Evolutionary conservation across 2,888 invertebrate genomes (phyloP).

Genomic region (Oscheius myriophilus): DNA sequence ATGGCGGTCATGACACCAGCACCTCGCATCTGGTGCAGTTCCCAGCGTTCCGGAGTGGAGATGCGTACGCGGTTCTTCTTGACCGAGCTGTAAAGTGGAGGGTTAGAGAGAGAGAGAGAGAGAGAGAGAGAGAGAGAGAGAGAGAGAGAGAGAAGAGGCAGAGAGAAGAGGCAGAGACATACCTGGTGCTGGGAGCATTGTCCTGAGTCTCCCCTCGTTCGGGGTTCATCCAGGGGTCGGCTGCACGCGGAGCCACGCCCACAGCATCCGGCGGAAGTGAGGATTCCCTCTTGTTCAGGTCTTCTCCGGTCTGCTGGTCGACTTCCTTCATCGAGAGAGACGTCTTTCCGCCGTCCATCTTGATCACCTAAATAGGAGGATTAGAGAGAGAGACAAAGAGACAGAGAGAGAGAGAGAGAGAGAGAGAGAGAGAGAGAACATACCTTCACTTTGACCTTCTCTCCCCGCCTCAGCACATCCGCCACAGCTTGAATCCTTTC

Average conservation of each 20-base stretch:
- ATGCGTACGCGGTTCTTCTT: slow-evolving; percentile 77
- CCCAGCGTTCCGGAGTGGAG: slow-evolving; percentile 95
- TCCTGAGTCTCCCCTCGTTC: slow-evolving; percentile 31
- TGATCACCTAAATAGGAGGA: slow-evolving; percentile 79
- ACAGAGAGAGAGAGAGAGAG: slow-evolving; percentile 23
- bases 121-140: neutral
- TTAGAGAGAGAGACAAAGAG: slow-evolving; percentile 30
- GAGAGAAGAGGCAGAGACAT: neutral
- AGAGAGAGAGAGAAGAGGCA: too few relatives aligned
- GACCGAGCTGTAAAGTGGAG: slow-evolving; percentile 13
- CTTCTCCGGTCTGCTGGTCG: slow-evolving; percentile 91
- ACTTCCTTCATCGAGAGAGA: slow-evolving; percentile 80
- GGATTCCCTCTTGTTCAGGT: slow-evolving; percentile 82
- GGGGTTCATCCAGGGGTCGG: slow-evolving; percentile 63
- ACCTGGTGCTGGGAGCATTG: slow-evolving; percentile 33
- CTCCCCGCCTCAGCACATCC: slow-evolving; percentile 89
- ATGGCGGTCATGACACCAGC: slow-evolving; percentile 81
- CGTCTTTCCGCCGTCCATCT: slow-evolving; percentile 91
- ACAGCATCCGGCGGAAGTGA: slow-evolving; percentile 55
- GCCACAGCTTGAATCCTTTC: slow-evolving; percentile 87
- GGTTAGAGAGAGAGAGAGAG: neutral
- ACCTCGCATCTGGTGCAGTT: slow-evolving; percentile 93
- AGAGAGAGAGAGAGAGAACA: slow-evolving; percentile 55
- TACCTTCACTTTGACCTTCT: slow-evolving; percentile 82
- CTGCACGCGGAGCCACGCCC: slow-evolving; percentile 54